Conservation (phyloP, 2,888 invertebrate species). For the Philereme transversata region DNA sequence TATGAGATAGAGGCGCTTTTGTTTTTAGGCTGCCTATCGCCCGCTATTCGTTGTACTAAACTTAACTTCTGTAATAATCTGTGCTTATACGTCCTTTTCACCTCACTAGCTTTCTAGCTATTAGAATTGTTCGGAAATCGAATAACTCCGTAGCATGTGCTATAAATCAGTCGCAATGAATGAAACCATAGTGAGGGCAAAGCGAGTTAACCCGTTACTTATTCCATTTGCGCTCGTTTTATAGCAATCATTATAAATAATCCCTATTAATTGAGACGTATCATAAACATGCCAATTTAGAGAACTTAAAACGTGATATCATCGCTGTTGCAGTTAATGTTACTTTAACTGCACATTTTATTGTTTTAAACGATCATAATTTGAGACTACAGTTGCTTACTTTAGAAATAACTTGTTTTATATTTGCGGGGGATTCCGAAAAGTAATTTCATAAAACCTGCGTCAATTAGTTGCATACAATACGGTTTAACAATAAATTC, state of each 20-base stretch:
- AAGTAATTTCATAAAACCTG: no score
- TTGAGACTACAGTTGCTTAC: background rate
- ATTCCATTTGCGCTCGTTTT: slow-evolving; percentile 16
- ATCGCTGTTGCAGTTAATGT: slow-evolving; percentile 18
- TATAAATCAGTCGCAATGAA: slow-evolving; percentile 4
- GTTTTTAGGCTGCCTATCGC: no score
- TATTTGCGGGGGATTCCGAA: background rate
- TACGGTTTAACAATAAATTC: no score
- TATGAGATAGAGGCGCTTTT: no score
- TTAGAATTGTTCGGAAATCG: background rate
- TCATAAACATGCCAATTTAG: slow-evolving; percentile 29
- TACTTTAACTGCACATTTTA: slow-evolving; percentile 20
- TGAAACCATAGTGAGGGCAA: slow-evolving; percentile 9
- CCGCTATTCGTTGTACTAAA: no score
- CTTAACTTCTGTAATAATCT: no score
- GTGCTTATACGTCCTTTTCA: background rate
- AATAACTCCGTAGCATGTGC: background rate
- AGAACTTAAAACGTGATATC: slow-evolving; percentile 24
- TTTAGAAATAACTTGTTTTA: background rate
- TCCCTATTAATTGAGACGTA: slow-evolving; percentile 19
- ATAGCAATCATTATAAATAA: slow-evolving; percentile 30
- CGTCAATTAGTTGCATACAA: no score
- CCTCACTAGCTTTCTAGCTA: no score
- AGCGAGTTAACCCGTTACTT: slow-evolving; percentile 23
- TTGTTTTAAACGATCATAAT: slow-evolving; percentile 10